Base-by-base conservation (phyloP, 2,888 invertebrate genomes). In the Acronicta aceris region DNA sequence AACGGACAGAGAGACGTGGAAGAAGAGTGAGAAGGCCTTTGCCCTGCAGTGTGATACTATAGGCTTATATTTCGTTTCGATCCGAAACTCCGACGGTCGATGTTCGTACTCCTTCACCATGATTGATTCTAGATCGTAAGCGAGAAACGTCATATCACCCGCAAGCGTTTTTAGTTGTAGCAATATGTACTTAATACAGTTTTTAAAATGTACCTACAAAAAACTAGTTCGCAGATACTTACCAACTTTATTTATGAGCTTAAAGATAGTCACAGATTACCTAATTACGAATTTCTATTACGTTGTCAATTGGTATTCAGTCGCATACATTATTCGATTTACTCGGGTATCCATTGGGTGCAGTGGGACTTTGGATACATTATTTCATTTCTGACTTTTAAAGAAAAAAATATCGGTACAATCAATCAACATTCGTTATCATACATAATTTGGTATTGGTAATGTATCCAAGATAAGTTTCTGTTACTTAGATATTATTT, bases 341-440 rank as follows among this genome's bases (percentile, higher is more conserved):
- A 30, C 16, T 7, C 41, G 25, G 15, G 45, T 45, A 38, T 27
- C 38, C 38, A 40, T 46, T 10, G 38, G 46, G 21, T 54, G 38
- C 36, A 2, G n/a, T n/a, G n/a, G n/a, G n/a, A n/a, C n/a, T n/a
- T n/a, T n/a, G n/a, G 46, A 36, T 17, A 38, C n/a, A 33, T 12
- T 25, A 51, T 30, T 40, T 17, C 30, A 27, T 40, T 43, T 25
- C 9, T 33, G 36, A 46, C 56, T 40, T 52, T 36, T 48, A 41
- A n/a, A n/a, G n/a, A 46, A 53, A 65, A 21, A 38, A 49, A 47
- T 68, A 78, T 78, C 73, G 25, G 60, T 42, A 58, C 61, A 65
- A 79, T 71, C 79, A 81, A 82, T 85, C 74, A 75, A 68, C 61
- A 67, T 64, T 59, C 57, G 66, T 80, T 84, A 86, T 86, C 85